Conservation (phyloP, 2,888 invertebrate species). For the Endomychus coccineus region DNA sequence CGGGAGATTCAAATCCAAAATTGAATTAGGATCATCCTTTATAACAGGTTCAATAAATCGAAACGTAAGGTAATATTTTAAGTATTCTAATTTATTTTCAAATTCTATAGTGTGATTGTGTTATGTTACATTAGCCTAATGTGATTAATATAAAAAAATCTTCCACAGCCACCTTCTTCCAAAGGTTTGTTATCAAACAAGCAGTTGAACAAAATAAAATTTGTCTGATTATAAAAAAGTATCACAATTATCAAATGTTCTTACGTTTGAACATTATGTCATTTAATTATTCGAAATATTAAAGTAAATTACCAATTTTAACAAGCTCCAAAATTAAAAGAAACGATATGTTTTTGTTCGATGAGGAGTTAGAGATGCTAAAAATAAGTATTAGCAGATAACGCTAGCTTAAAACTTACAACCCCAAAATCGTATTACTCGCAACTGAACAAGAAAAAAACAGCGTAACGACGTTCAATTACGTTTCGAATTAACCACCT, state of each 20-base stretch:
- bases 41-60: not conserved
- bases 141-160: slow-evolving; percentile 22
- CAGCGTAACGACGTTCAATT: no score
- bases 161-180: slow-evolving; percentile 34
- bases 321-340: not conserved
- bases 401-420: no score
- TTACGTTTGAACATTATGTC: not conserved
- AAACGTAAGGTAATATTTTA: slow-evolving; percentile 1
- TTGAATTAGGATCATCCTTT: no score
- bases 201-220: slow-evolving; percentile 24
- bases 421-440: no score
- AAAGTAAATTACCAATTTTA: not conserved
- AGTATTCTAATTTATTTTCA: slow-evolving; percentile 24
- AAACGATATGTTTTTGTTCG: no score
- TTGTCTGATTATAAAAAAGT: slow-evolving; percentile 29
- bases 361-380: no score
- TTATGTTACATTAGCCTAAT: slow-evolving; percentile 31
- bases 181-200: slow-evolving; percentile 16
- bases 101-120: slow-evolving; percentile 29
- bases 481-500: no score
- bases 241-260: slow-evolving; percentile 23
- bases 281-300: slow-evolving; percentile 2
- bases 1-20: no score
- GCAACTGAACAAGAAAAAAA: no score
- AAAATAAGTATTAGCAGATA: no score